phyloP scores from a whole-genome alignment of 2,888 invertebrate species.

The Chrysotoxum bicinctum region DNA sequence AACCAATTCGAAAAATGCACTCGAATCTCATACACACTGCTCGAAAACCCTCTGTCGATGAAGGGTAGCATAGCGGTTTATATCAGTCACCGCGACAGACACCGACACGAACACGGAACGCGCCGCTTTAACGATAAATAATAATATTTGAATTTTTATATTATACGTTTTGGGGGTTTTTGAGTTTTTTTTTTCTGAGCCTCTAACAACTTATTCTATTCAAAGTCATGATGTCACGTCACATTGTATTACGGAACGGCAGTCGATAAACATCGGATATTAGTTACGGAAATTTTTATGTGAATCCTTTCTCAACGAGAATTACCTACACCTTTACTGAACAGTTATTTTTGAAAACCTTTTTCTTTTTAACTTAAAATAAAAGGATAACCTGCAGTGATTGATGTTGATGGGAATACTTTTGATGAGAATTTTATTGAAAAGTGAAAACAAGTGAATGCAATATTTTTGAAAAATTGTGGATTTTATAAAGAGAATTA shows the following conservation, averaged over 20 bases:
- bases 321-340: neutral
- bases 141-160: constrained; percentile 27
- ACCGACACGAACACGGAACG: constrained; percentile 13
- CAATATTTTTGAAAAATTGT: neutral
- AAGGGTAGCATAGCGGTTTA: constrained; percentile 24
- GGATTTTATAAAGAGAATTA: neutral
- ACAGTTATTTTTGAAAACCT: constrained; percentile 9
- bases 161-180: constrained; percentile 4
- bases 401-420: neutral
- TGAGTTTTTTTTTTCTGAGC: neutral
- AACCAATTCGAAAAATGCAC: constrained; percentile 51
- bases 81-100: constrained; percentile 3
- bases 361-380: neutral
- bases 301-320: constrained; percentile 40
- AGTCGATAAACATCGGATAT: constrained; percentile 71
- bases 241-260: constrained; percentile 71
- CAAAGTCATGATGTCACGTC: constrained; percentile 56
- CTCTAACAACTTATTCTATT: constrained; percentile 47
- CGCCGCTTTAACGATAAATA: constrained; percentile 40
- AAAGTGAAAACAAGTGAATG: neutral
- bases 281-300: constrained; percentile 68
- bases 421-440: neutral
- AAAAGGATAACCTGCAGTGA: constrained; percentile 19
- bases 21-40: constrained; percentile 27
- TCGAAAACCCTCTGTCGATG: constrained; percentile 39